These are phyloP conservation scores for Tetragonisca angustula DNA, from an alignment of 2,888 invertebrate species.

Conservation along the genomic window DNA sequence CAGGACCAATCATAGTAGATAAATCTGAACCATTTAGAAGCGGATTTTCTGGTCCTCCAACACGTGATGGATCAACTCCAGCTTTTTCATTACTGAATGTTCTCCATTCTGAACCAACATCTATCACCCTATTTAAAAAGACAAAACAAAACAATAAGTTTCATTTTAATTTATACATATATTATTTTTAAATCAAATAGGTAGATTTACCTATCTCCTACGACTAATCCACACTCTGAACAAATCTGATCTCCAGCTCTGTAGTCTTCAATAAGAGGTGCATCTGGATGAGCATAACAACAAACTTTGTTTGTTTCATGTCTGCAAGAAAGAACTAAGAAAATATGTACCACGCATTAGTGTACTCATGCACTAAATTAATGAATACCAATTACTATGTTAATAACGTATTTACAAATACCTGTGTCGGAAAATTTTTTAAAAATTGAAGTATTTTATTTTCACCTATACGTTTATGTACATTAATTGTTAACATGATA, in stretches of 20 bases:
- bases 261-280: conserved; percentile 98
- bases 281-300: conserved; percentile 98
- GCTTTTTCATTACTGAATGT: conserved; percentile 99
- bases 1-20: conserved; percentile 96
- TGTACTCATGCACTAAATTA: not conserved
- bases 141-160: conserved; percentile 38
- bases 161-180: not conserved
- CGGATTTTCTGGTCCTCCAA: conserved; percentile 99
- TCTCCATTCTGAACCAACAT: conserved; percentile 99
- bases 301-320: conserved; percentile 91
- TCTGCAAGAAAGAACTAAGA: conserved; percentile 84
- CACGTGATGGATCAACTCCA: conserved; percentile 99
- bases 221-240: conserved; percentile 99
- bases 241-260: conserved; percentile 99
- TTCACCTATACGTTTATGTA: not conserved
- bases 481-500: not conserved
- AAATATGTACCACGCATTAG: conserved; percentile 35
- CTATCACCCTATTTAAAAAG: conserved; percentile 91
- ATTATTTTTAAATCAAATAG: not conserved
- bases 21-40: conserved; percentile 97
- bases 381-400: not conserved
- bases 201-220: conserved; percentile 94
- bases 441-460: conserved; percentile 2
- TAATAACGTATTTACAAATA: conserved; percentile 1
- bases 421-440: not conserved